phyloP scores from a whole-genome alignment of 2,888 invertebrate genomes.

The Neoaliturus tenellus region DNA sequence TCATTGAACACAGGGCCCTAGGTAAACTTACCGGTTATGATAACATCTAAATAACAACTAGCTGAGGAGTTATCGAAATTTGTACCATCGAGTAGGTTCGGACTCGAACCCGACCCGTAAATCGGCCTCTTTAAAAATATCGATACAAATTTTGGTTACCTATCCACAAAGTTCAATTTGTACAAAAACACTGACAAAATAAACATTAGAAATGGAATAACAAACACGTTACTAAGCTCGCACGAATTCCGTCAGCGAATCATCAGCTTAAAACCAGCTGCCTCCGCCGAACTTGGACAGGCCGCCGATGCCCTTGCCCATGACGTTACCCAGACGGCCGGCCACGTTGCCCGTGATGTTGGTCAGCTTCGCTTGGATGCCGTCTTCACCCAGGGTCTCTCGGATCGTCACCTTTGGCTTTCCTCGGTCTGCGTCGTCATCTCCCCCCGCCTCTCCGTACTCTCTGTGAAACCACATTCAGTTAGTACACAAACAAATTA shows the following conservation, averaged over 20 bases:
- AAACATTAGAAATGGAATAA: conserved; percentile 16
- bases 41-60: conserved; percentile 49
- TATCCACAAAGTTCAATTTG: conserved; percentile 27
- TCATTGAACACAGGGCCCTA: conserved; percentile 56
- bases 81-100: conserved; percentile 41
- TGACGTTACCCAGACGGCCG: conserved; percentile 91
- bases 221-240: conserved; percentile 29
- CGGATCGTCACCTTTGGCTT: conserved; percentile 78
- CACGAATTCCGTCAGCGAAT: not conserved
- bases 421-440: conserved; percentile 77
- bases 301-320: conserved; percentile 93
- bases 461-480: conserved; percentile 65
- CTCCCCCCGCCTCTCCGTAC: conserved; percentile 71
- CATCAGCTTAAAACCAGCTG: conserved; percentile 84
- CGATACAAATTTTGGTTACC: conserved; percentile 41
- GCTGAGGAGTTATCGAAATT: conserved; percentile 44
- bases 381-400: conserved; percentile 81
- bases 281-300: conserved; percentile 85
- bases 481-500: too few relatives aligned
- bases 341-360: conserved; percentile 91
- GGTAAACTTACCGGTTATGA: conserved; percentile 46
- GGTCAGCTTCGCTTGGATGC: conserved; percentile 85
- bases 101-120: not conserved
- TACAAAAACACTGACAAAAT: conserved; percentile 30
- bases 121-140: conserved; percentile 23